Conservation (phyloP, 2,113 vertebrate species). For the Choloepus hoffmanni region DNA sequence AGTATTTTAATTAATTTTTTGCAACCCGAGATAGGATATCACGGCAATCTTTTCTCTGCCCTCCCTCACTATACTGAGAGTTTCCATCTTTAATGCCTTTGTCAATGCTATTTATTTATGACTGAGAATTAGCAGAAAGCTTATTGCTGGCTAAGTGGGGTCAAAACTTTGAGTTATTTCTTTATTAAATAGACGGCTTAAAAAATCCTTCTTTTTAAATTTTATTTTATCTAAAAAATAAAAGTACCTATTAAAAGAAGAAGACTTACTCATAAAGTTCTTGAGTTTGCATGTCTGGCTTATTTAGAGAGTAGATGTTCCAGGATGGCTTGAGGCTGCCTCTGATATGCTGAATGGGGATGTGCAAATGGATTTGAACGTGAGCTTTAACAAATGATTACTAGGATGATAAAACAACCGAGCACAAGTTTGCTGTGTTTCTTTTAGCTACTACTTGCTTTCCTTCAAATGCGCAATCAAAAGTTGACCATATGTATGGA, state of each 20-base stretch:
- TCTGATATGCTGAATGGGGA: background rate
- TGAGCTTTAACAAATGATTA: background rate
- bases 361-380: background rate
- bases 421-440: background rate
- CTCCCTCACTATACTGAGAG: conserved; percentile 57
- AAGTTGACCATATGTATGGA: background rate
- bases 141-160: background rate
- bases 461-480: background rate
- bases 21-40: conserved; percentile 57
- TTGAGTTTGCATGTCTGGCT: background rate
- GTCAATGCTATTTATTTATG: conserved; percentile 53
- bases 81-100: conserved; percentile 65
- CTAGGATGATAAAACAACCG: background rate
- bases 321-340: background rate
- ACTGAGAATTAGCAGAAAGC: background rate
- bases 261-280: background rate
- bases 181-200: background rate
- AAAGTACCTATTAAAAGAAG: background rate
- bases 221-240: background rate
- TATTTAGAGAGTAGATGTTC: background rate
- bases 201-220: conserved; percentile 36
- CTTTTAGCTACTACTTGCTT: background rate
- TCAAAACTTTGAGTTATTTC: conserved; percentile 8
- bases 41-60: background rate
- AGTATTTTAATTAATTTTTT: conserved; percentile 78